These are phyloP conservation scores for Cebus imitator DNA, from an alignment of 2,113 vertebrate genomes.

Conservation along the genomic window DNA sequence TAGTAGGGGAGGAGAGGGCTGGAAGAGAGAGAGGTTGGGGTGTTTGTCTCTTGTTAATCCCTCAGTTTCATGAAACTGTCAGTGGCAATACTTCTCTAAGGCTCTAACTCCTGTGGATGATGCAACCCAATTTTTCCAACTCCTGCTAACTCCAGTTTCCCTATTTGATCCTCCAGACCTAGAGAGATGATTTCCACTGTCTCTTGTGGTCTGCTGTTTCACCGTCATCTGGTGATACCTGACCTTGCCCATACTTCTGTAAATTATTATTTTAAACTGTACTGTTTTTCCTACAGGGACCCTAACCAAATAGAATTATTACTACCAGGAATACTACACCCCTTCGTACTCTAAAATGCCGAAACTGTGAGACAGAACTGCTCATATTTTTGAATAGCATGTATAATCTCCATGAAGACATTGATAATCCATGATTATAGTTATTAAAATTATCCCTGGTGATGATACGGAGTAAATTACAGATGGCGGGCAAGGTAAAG, in stretches of 20 bases:
- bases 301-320: background rate
- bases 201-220: background rate
- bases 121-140: background rate
- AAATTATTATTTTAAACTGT: background rate
- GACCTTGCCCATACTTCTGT: background rate
- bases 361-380: background rate
- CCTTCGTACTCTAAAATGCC: background rate
- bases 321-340: background rate
- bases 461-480: background rate
- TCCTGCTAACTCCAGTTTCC: background rate
- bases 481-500: background rate
- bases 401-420: background rate
- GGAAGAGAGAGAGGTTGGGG: background rate
- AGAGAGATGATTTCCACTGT: background rate
- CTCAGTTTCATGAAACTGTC: background rate
- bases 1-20: background rate
- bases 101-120: background rate
- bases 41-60: background rate
- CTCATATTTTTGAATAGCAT: background rate
- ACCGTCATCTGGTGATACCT: background rate
- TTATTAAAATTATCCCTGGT: slow-evolving; percentile 11
- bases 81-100: background rate
- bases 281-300: background rate
- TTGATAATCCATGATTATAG: background rate
- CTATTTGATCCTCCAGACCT: background rate